Percentiles rank a stretch among this genome's conserved stretches.
These are phyloP conservation scores for Stylophora pistillata DNA, from an alignment of 64 coral and sea anemone genomes.

Conservation along the genomic window DNA sequence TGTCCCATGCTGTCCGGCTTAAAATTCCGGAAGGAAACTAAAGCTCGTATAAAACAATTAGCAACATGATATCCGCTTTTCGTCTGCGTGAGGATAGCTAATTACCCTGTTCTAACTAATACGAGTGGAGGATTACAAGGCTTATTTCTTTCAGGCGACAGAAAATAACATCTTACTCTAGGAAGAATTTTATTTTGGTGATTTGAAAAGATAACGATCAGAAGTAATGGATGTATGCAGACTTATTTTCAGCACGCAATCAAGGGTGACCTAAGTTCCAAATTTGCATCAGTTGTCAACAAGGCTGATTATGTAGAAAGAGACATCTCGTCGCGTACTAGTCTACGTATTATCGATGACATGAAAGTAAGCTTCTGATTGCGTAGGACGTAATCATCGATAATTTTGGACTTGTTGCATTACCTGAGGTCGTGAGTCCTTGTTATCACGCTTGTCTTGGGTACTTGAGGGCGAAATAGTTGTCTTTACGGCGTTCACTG, in stretches of 20 bases:
- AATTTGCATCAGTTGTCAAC: slow-evolving; percentile 8
- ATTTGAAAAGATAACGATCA: neutral
- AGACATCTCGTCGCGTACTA: no score
- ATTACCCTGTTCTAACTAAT: no score
- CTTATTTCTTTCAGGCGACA: neutral
- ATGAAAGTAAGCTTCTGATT: neutral
- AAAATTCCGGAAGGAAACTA: no score
- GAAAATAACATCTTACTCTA: neutral
- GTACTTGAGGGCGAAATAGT: neutral
- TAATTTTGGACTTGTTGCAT: neutral
- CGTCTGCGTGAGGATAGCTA: no score
- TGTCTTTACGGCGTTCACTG: neutral
- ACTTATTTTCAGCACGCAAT: neutral
- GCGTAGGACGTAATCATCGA: slow-evolving; percentile 2
- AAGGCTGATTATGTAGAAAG: neutral
- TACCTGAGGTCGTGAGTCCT: neutral
- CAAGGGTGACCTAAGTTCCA: neutral
- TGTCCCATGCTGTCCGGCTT: no score
- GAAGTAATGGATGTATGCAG: neutral
- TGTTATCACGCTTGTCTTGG: neutral
- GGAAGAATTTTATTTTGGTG: neutral
- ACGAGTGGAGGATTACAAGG: no score
- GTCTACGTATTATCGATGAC: no score
- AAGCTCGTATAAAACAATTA: no score
- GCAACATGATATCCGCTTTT: no score